phyloP scores from a whole-genome alignment of 2,113 vertebrate genomes.

The Tympanuchus pallidicinctus region DNA sequence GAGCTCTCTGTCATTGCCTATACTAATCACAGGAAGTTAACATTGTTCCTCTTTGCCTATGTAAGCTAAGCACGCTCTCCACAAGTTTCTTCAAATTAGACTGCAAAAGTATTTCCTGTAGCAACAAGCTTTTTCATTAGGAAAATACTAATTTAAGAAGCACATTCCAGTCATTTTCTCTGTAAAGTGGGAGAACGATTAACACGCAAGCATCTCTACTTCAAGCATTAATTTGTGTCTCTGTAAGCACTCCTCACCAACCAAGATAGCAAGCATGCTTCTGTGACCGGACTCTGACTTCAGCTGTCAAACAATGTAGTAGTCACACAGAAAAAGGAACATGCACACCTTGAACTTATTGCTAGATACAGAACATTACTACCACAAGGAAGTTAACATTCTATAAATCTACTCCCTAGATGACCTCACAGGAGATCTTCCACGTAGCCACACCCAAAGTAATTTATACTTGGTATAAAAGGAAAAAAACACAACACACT shows the following conservation, averaged over 20 bases:
- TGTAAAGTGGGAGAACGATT: background rate
- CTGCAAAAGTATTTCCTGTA: background rate
- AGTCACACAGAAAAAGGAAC: background rate
- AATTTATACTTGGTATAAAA: background rate
- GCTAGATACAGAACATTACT: background rate
- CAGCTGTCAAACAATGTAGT: background rate
- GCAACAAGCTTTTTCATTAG: background rate
- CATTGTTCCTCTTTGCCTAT: background rate
- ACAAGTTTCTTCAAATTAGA: background rate
- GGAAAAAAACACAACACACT: background rate
- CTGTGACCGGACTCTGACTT: rapidly evolving
- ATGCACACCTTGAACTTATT: background rate
- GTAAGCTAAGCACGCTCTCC: background rate
- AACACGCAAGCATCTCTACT: background rate
- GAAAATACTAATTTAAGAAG: background rate
- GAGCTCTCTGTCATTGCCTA: background rate
- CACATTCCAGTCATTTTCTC: background rate
- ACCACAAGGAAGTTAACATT: background rate
- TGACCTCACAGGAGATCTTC: background rate
- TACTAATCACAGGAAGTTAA: background rate
- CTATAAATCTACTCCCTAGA: background rate
- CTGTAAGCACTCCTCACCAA: background rate
- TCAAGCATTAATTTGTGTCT: background rate
- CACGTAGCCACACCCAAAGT: background rate
- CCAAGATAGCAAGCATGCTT: background rate